Evolutionary conservation across 2,797 vertebrate species (phyloP), one percentile per base, ranked within the genome.

Genomic region (Hydrocynus forskahlii): DNA sequence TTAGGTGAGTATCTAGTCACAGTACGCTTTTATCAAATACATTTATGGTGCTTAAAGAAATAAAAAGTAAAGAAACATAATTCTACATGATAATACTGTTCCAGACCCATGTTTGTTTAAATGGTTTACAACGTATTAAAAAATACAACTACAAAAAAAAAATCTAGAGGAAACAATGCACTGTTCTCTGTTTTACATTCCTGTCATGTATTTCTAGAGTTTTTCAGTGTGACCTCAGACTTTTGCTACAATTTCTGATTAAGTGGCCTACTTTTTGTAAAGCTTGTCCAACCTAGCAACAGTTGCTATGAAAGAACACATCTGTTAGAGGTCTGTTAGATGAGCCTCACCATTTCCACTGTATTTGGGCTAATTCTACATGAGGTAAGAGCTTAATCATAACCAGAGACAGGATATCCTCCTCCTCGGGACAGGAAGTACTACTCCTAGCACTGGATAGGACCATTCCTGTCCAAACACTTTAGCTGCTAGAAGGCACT

Each of bases 361-460:
- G 69, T 23, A 73, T 79, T 55, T 48, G 9, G 7, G 25, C 16
- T 66, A 79, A 73, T 48, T 50, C 43, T 10, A 23, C 43, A 63
- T 1, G 4, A 40, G 17, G 10, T 55, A 38, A 59, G 40, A 50
- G 25, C 50, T 70, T 48, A 75, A n/a, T 74, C 48, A 57, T 55
- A 80, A 59, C 38, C 35, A 74, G 50, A 81, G 29, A 38, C 4
- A 75, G 40, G 64, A 68, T 8, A 38, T 71, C 7, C 21, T 45
- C 38, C 35, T 74, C 48, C 19, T 23, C 55, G 63, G 23, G 10
- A 7, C 25, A 52, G 59, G 59, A 67, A 54, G 12, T 64, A 35
- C 29, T 57, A n/a, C 10, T n/a, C 45, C 4, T 54, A 48, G 54
- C n/a, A 62, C 25, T 60, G 2, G 21, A 35, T 16, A 38, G 48